These are phyloP conservation scores for Rhinatrema bivittatum DNA, from an alignment of 2,797 vertebrate species.

Conservation along the genomic window DNA sequence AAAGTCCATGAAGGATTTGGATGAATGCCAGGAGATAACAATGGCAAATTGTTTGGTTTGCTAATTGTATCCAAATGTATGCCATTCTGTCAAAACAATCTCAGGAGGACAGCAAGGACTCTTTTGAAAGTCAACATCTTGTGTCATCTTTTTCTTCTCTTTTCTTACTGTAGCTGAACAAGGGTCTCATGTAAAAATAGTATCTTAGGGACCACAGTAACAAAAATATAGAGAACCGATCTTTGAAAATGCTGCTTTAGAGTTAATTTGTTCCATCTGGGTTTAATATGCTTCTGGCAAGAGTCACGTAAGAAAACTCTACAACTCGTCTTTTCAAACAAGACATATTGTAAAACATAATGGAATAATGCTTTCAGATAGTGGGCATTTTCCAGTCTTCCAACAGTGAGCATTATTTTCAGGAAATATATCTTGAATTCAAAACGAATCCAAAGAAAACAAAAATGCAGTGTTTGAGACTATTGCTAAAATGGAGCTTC, in stretches of 20 bases:
- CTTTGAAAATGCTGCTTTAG: conserved; percentile 46
- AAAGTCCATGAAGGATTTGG: too few relatives aligned
- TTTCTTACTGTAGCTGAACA: conserved; percentile 31
- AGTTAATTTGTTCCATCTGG: conserved; percentile 64
- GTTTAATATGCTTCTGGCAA: conserved; percentile 66
- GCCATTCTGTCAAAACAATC: conserved; percentile 48
- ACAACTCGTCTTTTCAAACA: conserved; percentile 31
- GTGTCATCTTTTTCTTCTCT: conserved; percentile 42
- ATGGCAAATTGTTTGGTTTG: conserved; percentile 41
- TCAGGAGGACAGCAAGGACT: conserved; percentile 39
- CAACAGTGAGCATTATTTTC: conserved; percentile 12
- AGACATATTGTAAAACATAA: conserved; percentile 22
- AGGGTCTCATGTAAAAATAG: conserved; percentile 42
- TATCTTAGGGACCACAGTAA: conserved; percentile 26
- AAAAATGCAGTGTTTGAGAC: conserved; percentile 22
- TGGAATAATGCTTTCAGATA: conserved; percentile 9
- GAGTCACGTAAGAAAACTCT: conserved; percentile 50
- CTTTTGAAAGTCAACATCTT: conserved; percentile 42
- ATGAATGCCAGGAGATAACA: conserved; percentile 41
- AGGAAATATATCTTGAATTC: conserved; percentile 19
- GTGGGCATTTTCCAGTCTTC: conserved; percentile 18
- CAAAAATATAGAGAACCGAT: conserved; percentile 25
- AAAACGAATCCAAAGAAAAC: conserved; percentile 19
- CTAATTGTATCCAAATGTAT: conserved; percentile 46
- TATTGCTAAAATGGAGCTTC: not conserved